Percentiles rank a stretch among this genome's conserved stretches.
These are phyloP conservation scores for Sigmodon hispidus DNA, from an alignment of 2,113 vertebrate species.

Conservation along the genomic window DNA sequence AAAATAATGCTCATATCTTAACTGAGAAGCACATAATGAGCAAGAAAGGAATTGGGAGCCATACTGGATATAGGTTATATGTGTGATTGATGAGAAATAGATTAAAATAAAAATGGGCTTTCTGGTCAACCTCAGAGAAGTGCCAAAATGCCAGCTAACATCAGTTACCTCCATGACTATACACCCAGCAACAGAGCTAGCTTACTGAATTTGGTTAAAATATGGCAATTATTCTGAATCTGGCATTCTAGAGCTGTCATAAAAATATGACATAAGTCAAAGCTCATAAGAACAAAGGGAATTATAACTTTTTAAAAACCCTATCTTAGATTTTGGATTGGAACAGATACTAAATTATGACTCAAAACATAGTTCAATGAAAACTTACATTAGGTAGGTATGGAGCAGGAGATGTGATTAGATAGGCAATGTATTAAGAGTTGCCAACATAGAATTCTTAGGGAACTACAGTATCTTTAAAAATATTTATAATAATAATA, in stretches of 20 bases:
- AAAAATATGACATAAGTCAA: background rate
- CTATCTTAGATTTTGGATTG: background rate
- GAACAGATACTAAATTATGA: background rate
- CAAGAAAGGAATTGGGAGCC: slow-evolving; percentile 29
- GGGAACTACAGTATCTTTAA: background rate
- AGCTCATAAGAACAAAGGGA: background rate
- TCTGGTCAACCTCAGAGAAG: background rate
- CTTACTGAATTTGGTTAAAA: background rate
- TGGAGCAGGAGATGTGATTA: background rate
- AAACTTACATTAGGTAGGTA: background rate
- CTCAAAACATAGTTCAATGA: background rate
- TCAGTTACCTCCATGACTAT: background rate
- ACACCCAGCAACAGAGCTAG: background rate
- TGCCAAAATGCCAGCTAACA: background rate
- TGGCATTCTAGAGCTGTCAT: background rate
- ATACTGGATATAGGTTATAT: background rate
- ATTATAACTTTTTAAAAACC: background rate
- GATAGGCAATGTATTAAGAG: slow-evolving; percentile 6
- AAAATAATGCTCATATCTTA: slow-evolving; percentile 46
- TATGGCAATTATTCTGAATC: background rate
- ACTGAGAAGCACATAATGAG: slow-evolving; percentile 39
- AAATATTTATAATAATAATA: background rate
- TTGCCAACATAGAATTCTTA: background rate
- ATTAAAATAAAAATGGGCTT: background rate
- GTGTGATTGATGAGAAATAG: background rate